Base-by-base conservation (phyloP, 2,888 invertebrate species). In the Chrysolina americana region DNA sequence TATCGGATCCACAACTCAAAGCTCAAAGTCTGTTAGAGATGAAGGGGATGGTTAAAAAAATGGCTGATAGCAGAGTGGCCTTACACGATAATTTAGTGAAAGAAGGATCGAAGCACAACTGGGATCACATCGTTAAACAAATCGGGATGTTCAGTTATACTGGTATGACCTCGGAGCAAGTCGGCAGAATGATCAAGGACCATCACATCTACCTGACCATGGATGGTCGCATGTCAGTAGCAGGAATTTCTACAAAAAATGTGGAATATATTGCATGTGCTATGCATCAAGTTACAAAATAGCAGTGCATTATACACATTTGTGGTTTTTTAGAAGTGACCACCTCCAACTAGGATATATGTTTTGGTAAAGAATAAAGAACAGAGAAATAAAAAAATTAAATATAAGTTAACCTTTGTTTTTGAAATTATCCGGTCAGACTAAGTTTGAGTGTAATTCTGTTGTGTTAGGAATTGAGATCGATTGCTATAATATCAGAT, bases 121-220 rank as follows among this genome's bases (percentile, higher is more conserved):
- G 93, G 93, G 87, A 90, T 68, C 93, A 93, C 84, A 92, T 93
- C 79, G 91, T 90, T 36, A 91, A 92, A 81, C 93, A 93, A 87
- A 92, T 93, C 79, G 93, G 93, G 77, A 93, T 93, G 93, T 93
- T 93, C 86, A 93, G 92, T 84, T 93, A 90, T 85, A 93, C 93
- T 66, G 93, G 93, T 71, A 89, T 93, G 84, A 91, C 89, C 19
- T 88, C 89, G 21, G 87, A 90, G 63, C 92, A 93, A 88, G 91
- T 91, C 70, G 47, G 71, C 2, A 74, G 88, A 71, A 82, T 93
- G 64, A 91, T 87, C 6, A 92, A 92, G 79, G 92, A 93, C 19
- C 91, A 89, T 86, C 91, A 91, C 76, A 87, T 93, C 68, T 93
- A 92, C 83, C 84, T 93, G 76, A 92, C 93, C 28, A 90, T 91